phyloP scores from a whole-genome alignment of 1,140 invertebrate species.

The Zaprionus vittiger region DNA sequence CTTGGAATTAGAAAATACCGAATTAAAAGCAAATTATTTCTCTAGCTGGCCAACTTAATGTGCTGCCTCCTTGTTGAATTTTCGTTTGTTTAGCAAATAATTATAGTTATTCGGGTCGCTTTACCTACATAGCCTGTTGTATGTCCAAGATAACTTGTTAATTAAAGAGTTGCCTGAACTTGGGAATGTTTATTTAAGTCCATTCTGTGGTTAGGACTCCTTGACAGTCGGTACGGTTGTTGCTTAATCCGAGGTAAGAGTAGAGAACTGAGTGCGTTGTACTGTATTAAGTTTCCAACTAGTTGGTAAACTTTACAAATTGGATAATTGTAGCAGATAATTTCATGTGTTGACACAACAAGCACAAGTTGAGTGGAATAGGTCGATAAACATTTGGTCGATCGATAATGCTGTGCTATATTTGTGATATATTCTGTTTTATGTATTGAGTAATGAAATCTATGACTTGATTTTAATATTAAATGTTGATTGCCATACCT shows the following conservation, averaged over 20 bases:
- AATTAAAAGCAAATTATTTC: constrained; percentile 79
- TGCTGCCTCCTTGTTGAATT: constrained; percentile 32
- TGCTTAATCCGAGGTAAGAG: constrained; percentile 1
- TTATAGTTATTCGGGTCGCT: constrained; percentile 46
- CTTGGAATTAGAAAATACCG: constrained; percentile 65
- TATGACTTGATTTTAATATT: too few species aligned
- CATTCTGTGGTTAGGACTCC: constrained; percentile 4
- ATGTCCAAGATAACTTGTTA: constrained; percentile 57
- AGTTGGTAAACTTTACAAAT: constrained; percentile 22
- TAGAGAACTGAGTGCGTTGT: neutral
- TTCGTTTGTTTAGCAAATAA: constrained; percentile 55
- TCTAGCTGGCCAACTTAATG: constrained; percentile 43
- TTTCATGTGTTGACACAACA: constrained; percentile 19
- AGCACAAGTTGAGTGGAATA: neutral
- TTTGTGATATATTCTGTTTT: neutral
- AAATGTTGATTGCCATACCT: neutral
- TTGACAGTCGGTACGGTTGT: neutral
- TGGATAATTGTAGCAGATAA: constrained; percentile 15
- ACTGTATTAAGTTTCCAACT: constrained; percentile 23
- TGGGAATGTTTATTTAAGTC: constrained; percentile 43
- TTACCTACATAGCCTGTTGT: constrained; percentile 21
- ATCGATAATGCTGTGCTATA: neutral
- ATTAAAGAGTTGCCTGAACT: constrained; percentile 64
- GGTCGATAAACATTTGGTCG: neutral
- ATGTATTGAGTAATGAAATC: neutral